Conservation (phyloP, 2,888 invertebrate genomes). For the Tiphia femorata region DNA sequence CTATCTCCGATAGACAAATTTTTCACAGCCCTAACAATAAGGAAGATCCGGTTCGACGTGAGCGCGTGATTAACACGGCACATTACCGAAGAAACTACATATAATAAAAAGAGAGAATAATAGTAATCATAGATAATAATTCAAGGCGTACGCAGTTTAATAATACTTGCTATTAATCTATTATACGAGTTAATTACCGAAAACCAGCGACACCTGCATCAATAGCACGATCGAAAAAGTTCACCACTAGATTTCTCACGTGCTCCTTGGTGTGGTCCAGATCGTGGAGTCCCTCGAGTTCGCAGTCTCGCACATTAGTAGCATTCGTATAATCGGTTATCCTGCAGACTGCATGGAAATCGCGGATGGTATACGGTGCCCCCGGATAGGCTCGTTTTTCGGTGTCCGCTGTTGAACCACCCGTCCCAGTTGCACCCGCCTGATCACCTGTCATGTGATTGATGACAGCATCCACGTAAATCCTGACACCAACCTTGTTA, state of each 20-base stretch:
- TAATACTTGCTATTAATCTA: too few relatives aligned
- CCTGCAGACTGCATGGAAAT: constrained; percentile 62
- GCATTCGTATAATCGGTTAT: constrained; percentile 63
- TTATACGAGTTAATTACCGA: constrained; percentile 38
- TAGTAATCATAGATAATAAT: too few relatives aligned
- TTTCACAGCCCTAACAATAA: too few relatives aligned
- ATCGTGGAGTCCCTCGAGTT: constrained; percentile 70
- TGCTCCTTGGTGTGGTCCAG: constrained; percentile 68
- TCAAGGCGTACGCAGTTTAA: too few relatives aligned
- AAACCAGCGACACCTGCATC: constrained; percentile 73
- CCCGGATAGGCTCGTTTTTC: constrained; percentile 65
- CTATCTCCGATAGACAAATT: too few relatives aligned
- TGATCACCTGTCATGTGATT: constrained; percentile 81
- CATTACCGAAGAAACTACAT: too few relatives aligned
- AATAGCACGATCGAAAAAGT: constrained; percentile 70
- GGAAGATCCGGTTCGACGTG: too few relatives aligned
- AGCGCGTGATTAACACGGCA: too few relatives aligned
- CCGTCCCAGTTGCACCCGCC: constrained; percentile 71
- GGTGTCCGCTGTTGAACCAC: constrained; percentile 72
- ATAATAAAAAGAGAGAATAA: too few relatives aligned
- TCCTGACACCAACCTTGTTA: constrained; percentile 63
- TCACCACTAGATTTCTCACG: constrained; percentile 68
- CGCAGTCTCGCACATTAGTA: constrained; percentile 68
- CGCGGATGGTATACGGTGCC: constrained; percentile 58
- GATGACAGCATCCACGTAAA: constrained; percentile 80